Evolutionary conservation across 2,797 vertebrate species (phyloP), one percentile per base, ranked within the genome.

Genomic region (Kryptolebias ocellatus): DNA sequence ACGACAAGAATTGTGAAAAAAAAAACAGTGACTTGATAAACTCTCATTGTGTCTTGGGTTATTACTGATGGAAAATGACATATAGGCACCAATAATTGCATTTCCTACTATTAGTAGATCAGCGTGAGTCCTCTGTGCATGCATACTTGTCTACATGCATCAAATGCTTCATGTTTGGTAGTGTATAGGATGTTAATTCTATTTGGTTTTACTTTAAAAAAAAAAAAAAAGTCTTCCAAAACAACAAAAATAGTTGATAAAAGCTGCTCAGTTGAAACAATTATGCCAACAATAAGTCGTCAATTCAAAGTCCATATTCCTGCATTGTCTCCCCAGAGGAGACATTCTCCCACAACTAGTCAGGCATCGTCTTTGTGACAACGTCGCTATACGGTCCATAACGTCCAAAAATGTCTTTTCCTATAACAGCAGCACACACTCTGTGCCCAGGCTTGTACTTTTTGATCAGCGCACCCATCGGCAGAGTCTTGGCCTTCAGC

Each of bases 371-470:
- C 3, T 59, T 79, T 0, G 58, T 74, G 1, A 72, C 69, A 5
- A 91, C 68, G 18, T 83, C 5, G 53, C 89, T 92, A 42, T 83
- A 89, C 0, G 88, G 85, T 59, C 90, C 90, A 1, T 77, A 86
- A 0, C 89, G 85, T 14, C 72, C 81, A n/a, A 89, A 92, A 31
- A 17, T 34, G 74, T 91, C 89, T 50, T 83, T 87, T 16, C 88
- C 90, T 14, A 93, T 81, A 27, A 93, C 86, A 14, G 83, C 52
- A 5, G 93, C 90, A 49, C 84, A 90, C 50, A 92, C 64, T 64
- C 74, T 88, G 64, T 74, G 83, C 2, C 90, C 87, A 0, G 80
- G 71, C 34, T 78, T 81, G 65, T 83, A 90, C 18, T 83, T 85
- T 2, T 15, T 79, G 49, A 93, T 57, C 63, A 90, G 53, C 37